Conservation (phyloP, 2,797 vertebrate genomes). For the Steatocranus sp. region DNA sequence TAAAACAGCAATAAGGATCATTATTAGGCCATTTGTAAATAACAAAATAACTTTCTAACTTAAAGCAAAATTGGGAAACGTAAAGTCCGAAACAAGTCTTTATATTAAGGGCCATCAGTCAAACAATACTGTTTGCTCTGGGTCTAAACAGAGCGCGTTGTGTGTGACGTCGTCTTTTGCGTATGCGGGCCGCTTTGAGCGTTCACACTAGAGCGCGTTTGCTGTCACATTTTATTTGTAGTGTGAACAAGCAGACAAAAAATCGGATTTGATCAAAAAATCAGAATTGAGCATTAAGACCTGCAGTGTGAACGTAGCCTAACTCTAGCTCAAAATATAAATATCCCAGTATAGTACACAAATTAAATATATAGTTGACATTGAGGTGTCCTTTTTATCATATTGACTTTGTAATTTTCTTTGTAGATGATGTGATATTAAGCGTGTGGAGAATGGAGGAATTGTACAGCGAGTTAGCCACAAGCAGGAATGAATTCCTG, state of each 20-base stretch:
- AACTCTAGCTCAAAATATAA: neutral
- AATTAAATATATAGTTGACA: neutral
- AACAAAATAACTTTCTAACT: neutral
- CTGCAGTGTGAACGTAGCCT: neutral
- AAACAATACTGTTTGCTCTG: no score
- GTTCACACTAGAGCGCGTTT: rapidly evolving
- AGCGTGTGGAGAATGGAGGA: neutral
- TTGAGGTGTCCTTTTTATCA: neutral
- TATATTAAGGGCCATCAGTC: no score
- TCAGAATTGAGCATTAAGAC: rapidly evolving
- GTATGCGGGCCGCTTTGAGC: rapidly evolving
- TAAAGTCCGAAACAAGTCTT: no score
- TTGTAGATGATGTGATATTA: neutral
- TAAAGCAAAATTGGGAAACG: no score
- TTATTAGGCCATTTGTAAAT: neutral
- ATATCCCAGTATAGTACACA: neutral
- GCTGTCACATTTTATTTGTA: neutral
- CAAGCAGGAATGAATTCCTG: neutral
- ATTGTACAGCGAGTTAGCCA: neutral
- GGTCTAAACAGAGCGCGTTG: no score
- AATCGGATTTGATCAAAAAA: neutral
- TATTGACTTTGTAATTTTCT: neutral
- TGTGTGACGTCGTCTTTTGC: no score
- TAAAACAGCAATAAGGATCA: neutral
- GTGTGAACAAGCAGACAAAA: neutral